Conservation (phyloP, 2,113 vertebrate genomes). For the Notiomystis cincta region DNA sequence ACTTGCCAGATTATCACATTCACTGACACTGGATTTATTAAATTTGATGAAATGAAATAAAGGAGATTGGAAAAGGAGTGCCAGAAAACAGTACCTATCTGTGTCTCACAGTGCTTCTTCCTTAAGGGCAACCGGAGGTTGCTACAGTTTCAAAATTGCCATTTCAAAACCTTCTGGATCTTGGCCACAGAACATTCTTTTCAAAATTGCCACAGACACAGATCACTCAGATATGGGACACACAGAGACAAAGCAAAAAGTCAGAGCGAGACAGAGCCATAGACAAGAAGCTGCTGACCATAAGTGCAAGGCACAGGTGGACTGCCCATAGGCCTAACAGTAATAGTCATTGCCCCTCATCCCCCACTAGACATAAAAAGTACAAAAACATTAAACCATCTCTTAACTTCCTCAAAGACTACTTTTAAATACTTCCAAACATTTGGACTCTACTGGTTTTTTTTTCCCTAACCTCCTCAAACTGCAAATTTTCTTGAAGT, state of each 20-base stretch:
- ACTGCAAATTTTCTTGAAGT: not conserved
- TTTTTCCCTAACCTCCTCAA: not conserved
- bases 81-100: constrained; percentile 11
- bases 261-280: not conserved
- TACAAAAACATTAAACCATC: not conserved
- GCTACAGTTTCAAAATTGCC: constrained; percentile 3
- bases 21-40: not conserved
- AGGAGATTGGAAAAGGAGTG: not conserved
- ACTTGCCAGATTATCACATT: not conserved
- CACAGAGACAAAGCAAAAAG: not conserved
- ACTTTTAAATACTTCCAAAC: not conserved
- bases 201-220: constrained; percentile 27
- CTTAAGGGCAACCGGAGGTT: constrained; percentile 26
- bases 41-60: not conserved
- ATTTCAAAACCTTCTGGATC: constrained; percentile 46
- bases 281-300: not conserved
- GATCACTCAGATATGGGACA: not conserved
- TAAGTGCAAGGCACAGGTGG: not conserved
- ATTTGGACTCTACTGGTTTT: not conserved
- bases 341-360: not conserved
- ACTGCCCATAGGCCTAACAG: not conserved
- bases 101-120: not conserved
- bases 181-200: constrained; percentile 41
- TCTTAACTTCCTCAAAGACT: not conserved
- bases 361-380: not conserved